Percentiles rank a stretch among this genome's conserved stretches.
These are phyloP conservation scores for Leptinotarsa rubiginosa DNA, from an alignment of 2,888 invertebrate species.

Conservation along the genomic window DNA sequence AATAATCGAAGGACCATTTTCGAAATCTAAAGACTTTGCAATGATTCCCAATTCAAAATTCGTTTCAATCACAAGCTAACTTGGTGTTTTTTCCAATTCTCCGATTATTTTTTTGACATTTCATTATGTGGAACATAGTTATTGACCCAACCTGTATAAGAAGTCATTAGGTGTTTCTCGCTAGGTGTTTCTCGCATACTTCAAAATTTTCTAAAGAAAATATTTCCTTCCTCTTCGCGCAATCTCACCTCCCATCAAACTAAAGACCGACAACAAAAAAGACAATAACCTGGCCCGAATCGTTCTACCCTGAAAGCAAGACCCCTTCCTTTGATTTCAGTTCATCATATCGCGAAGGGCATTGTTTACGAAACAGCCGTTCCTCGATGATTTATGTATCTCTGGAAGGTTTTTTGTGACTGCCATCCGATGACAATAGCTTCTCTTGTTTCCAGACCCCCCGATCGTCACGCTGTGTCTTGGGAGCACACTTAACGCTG, in stretches of 20 bases:
- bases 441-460: constrained; percentile 74
- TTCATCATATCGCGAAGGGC: constrained; percentile 46
- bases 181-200: no score
- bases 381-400: constrained; percentile 62
- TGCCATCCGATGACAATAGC: constrained; percentile 23
- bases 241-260: neutral
- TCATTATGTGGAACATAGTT: no score
- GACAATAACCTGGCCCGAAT: constrained; percentile 3
- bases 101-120: no score
- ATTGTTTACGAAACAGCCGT: constrained; percentile 49
- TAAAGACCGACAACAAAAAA: neutral
- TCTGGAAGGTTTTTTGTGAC: constrained; percentile 44
- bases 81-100: neutral
- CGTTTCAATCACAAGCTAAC: no score
- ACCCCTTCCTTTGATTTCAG: constrained; percentile 40
- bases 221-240: neutral
- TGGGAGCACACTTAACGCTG: constrained; percentile 85
- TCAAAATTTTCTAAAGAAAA: neutral
- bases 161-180: no score
- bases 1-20: no score
- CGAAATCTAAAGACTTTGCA: no score
- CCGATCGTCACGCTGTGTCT: constrained; percentile 85
- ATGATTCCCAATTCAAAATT: no score
- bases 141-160: no score
- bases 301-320: neutral